Base-by-base conservation (phyloP, 2,888 invertebrate species). In the Anoplius nigerrimus region DNA sequence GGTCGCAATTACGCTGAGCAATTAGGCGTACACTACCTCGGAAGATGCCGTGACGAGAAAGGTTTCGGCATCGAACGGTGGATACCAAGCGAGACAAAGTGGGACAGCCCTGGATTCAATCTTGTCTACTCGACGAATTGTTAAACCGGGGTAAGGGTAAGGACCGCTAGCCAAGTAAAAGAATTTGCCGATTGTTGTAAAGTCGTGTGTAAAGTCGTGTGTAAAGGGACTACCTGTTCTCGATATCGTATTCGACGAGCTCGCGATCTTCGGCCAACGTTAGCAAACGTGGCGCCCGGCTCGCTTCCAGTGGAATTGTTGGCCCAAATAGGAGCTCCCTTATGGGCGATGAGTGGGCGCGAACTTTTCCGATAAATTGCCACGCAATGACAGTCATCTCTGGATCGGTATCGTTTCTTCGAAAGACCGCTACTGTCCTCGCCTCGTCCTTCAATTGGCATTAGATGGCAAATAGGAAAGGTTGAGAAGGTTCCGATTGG, bases 61-160 rank as follows among this genome's bases (percentile, higher is more conserved):
- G 65, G 86, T 84, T 72, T 90, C 90, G 59, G 86, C 82, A 13
- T 84, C 87, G 43, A 88, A 83, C 42, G 87, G 81, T 54, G 91
- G 90, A 76, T 90, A 90, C 87, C 89, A 90, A 0, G 89, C 78
- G 83, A 91, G 91, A 48, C 90, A 88, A 21, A 91, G 84, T 0
- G 94, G 94, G 3, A 91, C 80, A 0, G 92, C 92, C 21, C 90
- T 89, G 85, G 93, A 93, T 67, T 94, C 94, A 48, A 94, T 90
- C 58, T 92, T 87, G 69, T 92, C 91, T 64, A 91, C 83, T 51
- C 91, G 65, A 11, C 70, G 57, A 58, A 86, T 82, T 54, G 70
- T 71, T 27, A 86, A 77, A 8, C 86, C 86, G n/a, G 84, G 85
- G 8, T 79, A 55, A 11, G 86, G 86, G 74, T 82, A 85, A 2